phyloP scores from a whole-genome alignment of 2,113 vertebrate species.

The Kryptolebias marmoratus region DNA sequence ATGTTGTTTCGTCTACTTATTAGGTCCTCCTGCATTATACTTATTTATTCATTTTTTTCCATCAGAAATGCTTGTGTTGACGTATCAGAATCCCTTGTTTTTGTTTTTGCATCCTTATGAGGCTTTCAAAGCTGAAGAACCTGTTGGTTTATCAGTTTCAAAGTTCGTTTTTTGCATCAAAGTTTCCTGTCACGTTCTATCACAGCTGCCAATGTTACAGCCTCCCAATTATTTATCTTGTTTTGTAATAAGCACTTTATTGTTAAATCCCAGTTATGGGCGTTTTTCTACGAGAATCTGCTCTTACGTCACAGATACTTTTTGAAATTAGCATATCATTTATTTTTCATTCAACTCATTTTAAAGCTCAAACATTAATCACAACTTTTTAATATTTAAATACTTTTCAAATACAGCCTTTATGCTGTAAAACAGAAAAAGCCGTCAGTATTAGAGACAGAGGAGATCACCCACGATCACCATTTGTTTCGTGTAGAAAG shows the following conservation, averaged over 20 bases:
- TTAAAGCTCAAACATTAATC: slow-evolving; percentile 10
- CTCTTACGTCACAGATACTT: no score
- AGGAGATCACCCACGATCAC: no score
- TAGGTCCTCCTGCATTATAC: no score
- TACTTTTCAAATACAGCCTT: neutral
- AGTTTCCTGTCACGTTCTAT: neutral
- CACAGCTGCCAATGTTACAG: neutral
- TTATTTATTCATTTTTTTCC: neutral
- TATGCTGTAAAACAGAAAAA: no score
- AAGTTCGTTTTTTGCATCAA: no score
- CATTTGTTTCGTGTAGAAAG: no score
- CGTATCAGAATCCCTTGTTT: no score
- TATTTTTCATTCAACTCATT: neutral
- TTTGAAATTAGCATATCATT: neutral
- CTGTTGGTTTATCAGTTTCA: no score
- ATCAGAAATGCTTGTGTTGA: no score
- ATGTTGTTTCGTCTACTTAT: no score
- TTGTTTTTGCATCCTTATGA: no score
- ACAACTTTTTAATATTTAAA: slow-evolving; percentile 9
- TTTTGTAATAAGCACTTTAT: neutral
- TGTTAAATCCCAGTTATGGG: neutral
- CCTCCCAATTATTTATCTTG: neutral
- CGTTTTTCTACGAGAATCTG: neutral
- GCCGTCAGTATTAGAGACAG: neutral
- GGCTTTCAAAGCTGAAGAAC: no score